Conservation (phyloP, 37 sponge, comb jelly and placozoan species). For the Agelas oroides region DNA sequence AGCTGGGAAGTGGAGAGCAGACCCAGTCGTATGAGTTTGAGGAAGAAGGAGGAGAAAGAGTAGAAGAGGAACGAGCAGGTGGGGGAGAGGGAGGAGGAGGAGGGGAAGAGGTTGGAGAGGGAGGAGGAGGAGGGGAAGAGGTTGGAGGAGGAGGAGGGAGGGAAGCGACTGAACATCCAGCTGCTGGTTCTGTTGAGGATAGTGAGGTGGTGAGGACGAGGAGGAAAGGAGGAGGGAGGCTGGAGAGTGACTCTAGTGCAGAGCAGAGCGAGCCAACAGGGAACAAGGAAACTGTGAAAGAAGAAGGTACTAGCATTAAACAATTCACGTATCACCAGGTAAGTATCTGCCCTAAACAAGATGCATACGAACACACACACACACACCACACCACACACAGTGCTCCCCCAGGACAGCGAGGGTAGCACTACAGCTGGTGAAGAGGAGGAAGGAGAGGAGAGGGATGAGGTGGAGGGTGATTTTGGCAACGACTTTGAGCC, state of each 20-base stretch:
- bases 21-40: neutral
- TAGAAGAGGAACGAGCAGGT: neutral
- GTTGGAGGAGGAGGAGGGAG: slow-evolving; percentile 1
- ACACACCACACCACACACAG: too few species aligned
- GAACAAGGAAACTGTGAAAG: too few species aligned
- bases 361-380: too few species aligned
- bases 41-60: neutral
- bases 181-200: too few species aligned
- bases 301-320: too few species aligned
- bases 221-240: neutral
- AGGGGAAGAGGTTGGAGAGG: neutral
- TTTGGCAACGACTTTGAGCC: slow-evolving; percentile 9
- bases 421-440: neutral
- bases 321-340: too few species aligned
- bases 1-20: too few species aligned
- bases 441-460: slow-evolving; percentile 1
- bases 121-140: slow-evolving; percentile 3
- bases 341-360: too few species aligned
- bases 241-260: too few species aligned
- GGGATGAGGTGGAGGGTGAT: neutral
- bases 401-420: too few species aligned
- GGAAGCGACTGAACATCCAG: neutral
- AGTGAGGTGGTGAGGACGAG: neutral
- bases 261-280: too few species aligned
- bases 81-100: neutral